Percentiles rank a stretch among this genome's conserved stretches.
phyloP scores from a whole-genome alignment of 1,140 invertebrate genomes.

The Trachymyrmex cornetzi region DNA sequence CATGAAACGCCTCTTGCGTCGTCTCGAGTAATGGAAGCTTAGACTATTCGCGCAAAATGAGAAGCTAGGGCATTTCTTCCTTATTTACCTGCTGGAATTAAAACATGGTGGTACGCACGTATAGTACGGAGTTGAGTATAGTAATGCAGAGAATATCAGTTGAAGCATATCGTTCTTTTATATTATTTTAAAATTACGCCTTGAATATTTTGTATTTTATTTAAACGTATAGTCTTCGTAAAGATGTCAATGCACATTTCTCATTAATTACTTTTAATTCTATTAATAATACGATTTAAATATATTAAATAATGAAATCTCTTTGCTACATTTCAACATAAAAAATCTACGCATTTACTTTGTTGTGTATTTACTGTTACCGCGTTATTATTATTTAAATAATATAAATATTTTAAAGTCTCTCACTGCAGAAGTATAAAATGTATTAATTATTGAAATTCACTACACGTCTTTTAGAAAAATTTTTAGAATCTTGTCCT shows the following conservation, averaged over 20 bases:
- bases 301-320: neutral
- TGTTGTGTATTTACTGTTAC: neutral
- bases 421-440: neutral
- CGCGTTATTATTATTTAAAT: neutral
- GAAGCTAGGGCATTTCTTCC: conserved; percentile 53
- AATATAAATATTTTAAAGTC: conserved; percentile 4
- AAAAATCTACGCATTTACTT: neutral
- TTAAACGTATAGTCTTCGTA: neutral
- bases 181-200: conserved; percentile 28
- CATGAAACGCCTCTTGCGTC: conserved; percentile 47
- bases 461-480: neutral
- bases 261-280: conserved; percentile 5
- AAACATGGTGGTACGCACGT: conserved; percentile 27
- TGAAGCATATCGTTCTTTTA: neutral
- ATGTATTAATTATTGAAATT: neutral
- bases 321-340: neutral
- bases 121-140: neutral
- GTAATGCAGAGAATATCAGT: conserved; percentile 30
- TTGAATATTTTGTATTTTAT: neutral
- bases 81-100: conserved; percentile 57
- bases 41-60: conserved; percentile 49
- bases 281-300: neutral
- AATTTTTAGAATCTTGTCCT: neutral
- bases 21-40: conserved; percentile 56
- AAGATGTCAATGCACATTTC: conserved; percentile 6